Percentiles rank a stretch among this genome's conserved stretches.
These are phyloP conservation scores for Craterocephalus amniculus DNA, from an alignment of 2,797 vertebrate genomes.

Conservation along the genomic window DNA sequence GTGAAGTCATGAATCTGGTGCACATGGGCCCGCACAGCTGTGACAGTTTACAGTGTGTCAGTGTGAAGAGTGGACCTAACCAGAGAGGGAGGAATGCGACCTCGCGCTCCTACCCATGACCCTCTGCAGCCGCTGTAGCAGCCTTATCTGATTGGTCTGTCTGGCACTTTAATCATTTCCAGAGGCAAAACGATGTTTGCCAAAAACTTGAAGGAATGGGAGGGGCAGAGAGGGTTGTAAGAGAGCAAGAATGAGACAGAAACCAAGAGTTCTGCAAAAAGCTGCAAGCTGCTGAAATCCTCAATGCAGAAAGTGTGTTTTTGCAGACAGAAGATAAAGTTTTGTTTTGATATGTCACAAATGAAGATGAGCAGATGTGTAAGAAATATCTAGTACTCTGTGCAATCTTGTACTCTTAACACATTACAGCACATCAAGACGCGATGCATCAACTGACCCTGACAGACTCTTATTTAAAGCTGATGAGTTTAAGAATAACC, in stretches of 20 bases:
- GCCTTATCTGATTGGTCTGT: conserved; percentile 80
- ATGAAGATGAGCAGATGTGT: neutral
- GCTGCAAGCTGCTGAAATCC: conserved; percentile 14
- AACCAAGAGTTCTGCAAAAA: conserved; percentile 19
- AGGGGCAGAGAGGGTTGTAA: neutral
- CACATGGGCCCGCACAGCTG: conserved; percentile 58
- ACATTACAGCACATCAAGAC: neutral
- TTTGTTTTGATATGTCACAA: neutral
- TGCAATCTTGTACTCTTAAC: neutral
- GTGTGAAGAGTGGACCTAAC: conserved; percentile 74
- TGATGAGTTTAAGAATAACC: neutral
- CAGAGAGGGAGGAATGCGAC: conserved; percentile 76
- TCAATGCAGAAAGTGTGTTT: neutral
- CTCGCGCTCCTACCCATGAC: conserved; percentile 71
- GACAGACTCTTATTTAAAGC: no score
- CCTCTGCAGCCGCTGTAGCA: conserved; percentile 58
- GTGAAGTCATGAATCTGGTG: conserved; percentile 4
- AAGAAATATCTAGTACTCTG: neutral
- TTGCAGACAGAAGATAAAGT: neutral
- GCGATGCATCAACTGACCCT: neutral
- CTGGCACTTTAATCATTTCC: conserved; percentile 77
- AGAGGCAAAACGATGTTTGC: conserved; percentile 53
- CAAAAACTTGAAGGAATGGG: conserved; percentile 26
- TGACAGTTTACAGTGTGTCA: conserved; percentile 65
- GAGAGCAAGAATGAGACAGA: neutral